Evolutionary conservation across 2,113 vertebrate genomes (phyloP).

Genomic region (Eubucco bourcierii): DNA sequence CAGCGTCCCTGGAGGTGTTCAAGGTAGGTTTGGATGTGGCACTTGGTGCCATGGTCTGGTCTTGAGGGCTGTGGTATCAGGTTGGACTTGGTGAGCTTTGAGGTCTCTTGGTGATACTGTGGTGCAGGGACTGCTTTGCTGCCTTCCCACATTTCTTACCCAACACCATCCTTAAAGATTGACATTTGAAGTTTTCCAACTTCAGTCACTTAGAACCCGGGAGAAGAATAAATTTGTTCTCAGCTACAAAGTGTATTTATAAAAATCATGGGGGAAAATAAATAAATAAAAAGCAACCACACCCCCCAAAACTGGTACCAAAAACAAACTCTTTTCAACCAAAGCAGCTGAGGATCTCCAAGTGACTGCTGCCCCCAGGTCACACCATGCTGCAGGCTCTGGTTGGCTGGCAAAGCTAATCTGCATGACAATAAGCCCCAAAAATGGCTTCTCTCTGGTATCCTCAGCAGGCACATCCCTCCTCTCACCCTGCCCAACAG

Average conservation of each 20-base stretch:
- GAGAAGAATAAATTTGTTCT: not conserved
- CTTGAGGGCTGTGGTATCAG: too few relatives aligned
- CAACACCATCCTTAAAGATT: not conserved
- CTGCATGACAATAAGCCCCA: not conserved
- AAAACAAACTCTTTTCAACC: not conserved
- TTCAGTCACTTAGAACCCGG: not conserved
- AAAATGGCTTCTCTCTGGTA: not conserved
- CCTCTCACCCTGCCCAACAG: not conserved
- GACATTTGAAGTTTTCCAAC: not conserved
- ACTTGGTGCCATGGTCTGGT: too few relatives aligned
- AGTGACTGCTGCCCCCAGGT: not conserved
- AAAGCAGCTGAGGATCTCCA: not conserved
- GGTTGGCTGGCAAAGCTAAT: not conserved
- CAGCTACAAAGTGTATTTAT: not conserved
- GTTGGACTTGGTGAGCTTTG: too few relatives aligned
- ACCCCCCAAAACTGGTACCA: not conserved
- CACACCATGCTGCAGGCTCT: fast-evolving
- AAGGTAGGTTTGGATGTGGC: too few relatives aligned
- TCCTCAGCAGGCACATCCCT: not conserved
- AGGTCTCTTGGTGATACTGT: too few relatives aligned
- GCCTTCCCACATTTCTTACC: not conserved
- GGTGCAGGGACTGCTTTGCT: not conserved
- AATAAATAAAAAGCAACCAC: not conserved
- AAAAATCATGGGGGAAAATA: not conserved
- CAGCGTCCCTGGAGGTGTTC: too few relatives aligned